Evolutionary conservation across 2,888 invertebrate genomes (phyloP), one percentile per base, ranked within the genome.

Genomic region (Coelopa pilipes): DNA sequence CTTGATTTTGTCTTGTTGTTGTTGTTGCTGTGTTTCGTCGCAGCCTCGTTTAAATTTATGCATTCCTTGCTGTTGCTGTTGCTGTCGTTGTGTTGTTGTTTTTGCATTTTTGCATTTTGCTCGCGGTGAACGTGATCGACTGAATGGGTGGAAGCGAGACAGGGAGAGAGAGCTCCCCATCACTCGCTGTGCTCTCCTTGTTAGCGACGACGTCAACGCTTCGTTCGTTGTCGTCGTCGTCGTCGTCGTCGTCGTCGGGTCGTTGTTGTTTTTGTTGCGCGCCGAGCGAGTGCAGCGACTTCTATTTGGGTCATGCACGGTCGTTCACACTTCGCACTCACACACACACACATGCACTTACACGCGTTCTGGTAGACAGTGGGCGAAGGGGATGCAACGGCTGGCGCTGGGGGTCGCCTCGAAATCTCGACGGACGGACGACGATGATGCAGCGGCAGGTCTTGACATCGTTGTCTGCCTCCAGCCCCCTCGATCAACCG

Each of bases 231-330:
- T 74, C 75, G 49, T 47, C 69, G 74, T 74, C 75, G 60, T 62
- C 74, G 77, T 74, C 73, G 75, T 75, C 73, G 75, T n/a, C n/a
- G n/a, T n/a, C n/a, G n/a, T n/a, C n/a, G n/a, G n/a, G n/a, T n/a
- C n/a, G n/a, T n/a, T n/a, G n/a, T n/a, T n/a, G n/a, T n/a, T n/a
- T n/a, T n/a, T n/a, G n/a, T n/a, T n/a, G n/a, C n/a, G n/a, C n/a
- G n/a, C n/a, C n/a, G n/a, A n/a, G 72, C 59, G 81, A 86, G 87
- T 91, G 91, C 90, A 91, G 89, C 90, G 91, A 91, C 89, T 90
- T 89, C 88, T 90, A 91, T 90, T 89, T 91, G 88, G 91, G 91
- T 91, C 91, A 91, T 90, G 91, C 89, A 90, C 91, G 90, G 89
- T 88, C 88, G 85, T 88, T 88, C 88, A 88, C 88, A 85, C 82